Evolutionary conservation across 2,888 invertebrate genomes (phyloP), one percentile per base, ranked within the genome.

Genomic region (Tineola bisselliella): DNA sequence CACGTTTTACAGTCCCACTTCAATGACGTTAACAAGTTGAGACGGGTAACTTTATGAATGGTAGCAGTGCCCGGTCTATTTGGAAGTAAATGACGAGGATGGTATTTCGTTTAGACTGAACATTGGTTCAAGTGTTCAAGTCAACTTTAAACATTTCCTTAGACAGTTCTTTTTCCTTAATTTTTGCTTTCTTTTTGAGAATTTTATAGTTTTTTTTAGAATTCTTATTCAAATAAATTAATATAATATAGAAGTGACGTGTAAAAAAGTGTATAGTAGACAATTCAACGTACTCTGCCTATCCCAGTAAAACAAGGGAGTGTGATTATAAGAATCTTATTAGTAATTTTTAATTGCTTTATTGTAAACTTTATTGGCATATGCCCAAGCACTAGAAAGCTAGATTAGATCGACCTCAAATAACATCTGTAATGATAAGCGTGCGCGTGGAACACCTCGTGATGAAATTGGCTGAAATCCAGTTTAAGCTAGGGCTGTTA

Each of bases 21-120:
- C 15, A 17, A n/a, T 10, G 13, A 17, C 48, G 48, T n/a, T 48
- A 8, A 17, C 8, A 48, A 48, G 48, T 48, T 48, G 48, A 48
- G 48, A 48, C 48, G 48, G 15, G 48, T 17, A 48, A 48, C 15
- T 48, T 48, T 48, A 48, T 48, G 48, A 48, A 48, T 17, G 15
- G 15, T 48, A 48, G 15, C 13, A n/a, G 15, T 48, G 17, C 15
- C 17, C 48, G 48, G 48, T 48, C 38, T 38, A 38, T 48, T 17
- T 48, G 13, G 15, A 15, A 17, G 4, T n/a, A 48, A 48, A 48
- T 48, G 48, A 48, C 38, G 10, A 15, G 48, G 48, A 48, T 17
- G 48, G 48, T 48, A 48, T 48, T 48, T 48, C 48, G 48, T 48
- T 48, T 48, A n/a, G n/a, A 48, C 15, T 17, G 48, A 48, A 17